Evolutionary conservation across 2,113 vertebrate genomes (phyloP).

Genomic region (Empidonax traillii): DNA sequence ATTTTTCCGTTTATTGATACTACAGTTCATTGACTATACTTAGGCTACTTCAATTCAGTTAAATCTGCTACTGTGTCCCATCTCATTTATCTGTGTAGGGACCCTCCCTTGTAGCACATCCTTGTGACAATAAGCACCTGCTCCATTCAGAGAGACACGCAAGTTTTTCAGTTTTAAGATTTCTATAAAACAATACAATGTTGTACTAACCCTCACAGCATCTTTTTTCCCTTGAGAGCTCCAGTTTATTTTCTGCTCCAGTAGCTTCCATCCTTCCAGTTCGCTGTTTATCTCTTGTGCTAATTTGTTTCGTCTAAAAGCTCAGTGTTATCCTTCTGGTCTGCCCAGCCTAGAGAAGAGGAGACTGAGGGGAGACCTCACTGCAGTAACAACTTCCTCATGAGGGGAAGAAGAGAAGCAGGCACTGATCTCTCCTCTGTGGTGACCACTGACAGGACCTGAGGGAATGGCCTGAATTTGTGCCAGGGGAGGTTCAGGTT

Average conservation of each 20-base stretch:
- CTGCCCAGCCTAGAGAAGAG: not conserved
- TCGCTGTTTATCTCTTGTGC: not conserved
- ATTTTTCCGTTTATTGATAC: not conserved
- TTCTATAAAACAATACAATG: not conserved
- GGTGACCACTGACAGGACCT: not conserved
- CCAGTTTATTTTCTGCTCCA: slow-evolving; percentile 11
- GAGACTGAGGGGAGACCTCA: not conserved
- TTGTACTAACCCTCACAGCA: not conserved
- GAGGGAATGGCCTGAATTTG: not conserved
- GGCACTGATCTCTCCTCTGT: not conserved
- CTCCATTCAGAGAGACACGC: not conserved
- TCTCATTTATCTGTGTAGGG: not conserved
- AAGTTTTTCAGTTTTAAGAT: not conserved
- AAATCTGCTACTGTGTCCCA: not conserved
- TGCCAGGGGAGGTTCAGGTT: not conserved
- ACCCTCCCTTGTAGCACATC: not conserved
- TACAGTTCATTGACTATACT: not conserved
- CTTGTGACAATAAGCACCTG: not conserved
- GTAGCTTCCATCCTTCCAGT: not conserved
- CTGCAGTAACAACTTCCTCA: fast-evolving
- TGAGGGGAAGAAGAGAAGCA: not conserved
- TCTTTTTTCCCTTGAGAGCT: not conserved
- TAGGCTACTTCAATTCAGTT: not conserved
- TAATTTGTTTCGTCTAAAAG: not conserved
- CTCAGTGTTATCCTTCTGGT: not conserved